A percentile compares a stretch with the other conserved stretches of the same genome.
phyloP scores from a whole-genome alignment of 2,797 vertebrate genomes.

The Cryptoprocta ferox region DNA sequence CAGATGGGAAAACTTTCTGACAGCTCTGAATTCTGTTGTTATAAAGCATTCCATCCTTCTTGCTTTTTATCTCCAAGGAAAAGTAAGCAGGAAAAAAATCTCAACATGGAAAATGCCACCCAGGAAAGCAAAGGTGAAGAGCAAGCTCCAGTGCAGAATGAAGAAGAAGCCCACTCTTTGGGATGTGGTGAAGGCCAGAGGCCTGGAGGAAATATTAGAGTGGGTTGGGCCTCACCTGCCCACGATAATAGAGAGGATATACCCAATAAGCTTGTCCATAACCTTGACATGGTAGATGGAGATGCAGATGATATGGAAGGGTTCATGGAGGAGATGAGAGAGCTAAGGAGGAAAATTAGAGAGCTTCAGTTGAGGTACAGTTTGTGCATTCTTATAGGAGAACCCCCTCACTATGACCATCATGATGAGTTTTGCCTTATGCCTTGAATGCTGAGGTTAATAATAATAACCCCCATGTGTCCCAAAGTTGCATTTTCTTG shows the following conservation, averaged over 20 bases:
- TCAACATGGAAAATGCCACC: constrained; percentile 44
- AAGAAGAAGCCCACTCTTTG: neutral
- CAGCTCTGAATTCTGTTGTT: neutral
- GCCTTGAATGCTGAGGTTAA: constrained; percentile 63
- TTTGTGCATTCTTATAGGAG: constrained; percentile 46
- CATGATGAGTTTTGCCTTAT: constrained; percentile 69
- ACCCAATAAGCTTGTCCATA: constrained; percentile 38
- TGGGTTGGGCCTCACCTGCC: neutral
- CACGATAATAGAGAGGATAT: constrained; percentile 40
- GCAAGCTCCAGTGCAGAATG: neutral
- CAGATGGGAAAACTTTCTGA: neutral
- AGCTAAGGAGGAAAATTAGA: constrained; percentile 66
- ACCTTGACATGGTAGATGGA: constrained; percentile 60
- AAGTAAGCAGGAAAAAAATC: neutral
- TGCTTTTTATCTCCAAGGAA: constrained; percentile 49
- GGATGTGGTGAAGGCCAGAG: constrained; percentile 21
- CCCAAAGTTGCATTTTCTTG: constrained; percentile 30
- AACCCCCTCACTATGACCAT: constrained; percentile 53
- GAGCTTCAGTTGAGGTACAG: constrained; percentile 53
- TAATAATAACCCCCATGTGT: constrained; percentile 33
- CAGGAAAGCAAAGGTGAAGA: constrained; percentile 25
- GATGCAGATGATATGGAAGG: constrained; percentile 61
- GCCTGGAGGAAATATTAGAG: constrained; percentile 30
- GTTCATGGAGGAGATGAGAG: constrained; percentile 68
- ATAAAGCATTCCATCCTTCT: neutral